Evolutionary conservation across 1,140 invertebrate species (phyloP).

Genomic region (Heliothis virescens): DNA sequence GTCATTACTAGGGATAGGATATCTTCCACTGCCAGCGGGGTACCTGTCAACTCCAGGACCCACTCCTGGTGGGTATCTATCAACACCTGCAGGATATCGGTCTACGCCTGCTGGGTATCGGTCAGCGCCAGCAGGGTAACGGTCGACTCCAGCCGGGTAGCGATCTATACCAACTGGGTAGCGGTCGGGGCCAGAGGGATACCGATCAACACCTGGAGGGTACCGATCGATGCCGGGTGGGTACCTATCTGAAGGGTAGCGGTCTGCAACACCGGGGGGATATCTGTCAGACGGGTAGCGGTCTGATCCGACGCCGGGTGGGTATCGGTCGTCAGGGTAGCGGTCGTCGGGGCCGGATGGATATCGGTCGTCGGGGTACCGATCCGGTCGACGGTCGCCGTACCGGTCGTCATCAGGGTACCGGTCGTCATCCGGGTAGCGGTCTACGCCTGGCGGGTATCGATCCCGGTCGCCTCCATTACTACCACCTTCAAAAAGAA

Average conservation of each 20-base stretch:
- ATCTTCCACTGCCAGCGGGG: conserved; percentile 54
- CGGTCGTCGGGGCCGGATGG: conserved; percentile 72
- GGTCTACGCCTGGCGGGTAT: conserved; percentile 85
- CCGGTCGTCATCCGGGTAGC: conserved; percentile 83
- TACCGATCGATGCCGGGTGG: conserved; percentile 56
- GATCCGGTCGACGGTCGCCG: conserved; percentile 78
- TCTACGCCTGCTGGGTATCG: conserved; percentile 57
- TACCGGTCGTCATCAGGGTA: conserved; percentile 76
- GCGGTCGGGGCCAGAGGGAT: conserved; percentile 61
- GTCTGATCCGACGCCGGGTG: conserved; percentile 55
- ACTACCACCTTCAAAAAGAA: conserved; percentile 77
- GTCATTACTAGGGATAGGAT: conserved; percentile 58
- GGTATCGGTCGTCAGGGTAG: conserved; percentile 71
- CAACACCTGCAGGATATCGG: conserved; percentile 52
- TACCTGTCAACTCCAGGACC: conserved; percentile 53
- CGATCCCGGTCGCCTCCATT: conserved; percentile 77
- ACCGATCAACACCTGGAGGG: conserved; percentile 53
- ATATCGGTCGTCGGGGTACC: conserved; percentile 83
- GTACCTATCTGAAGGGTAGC: conserved; percentile 58
- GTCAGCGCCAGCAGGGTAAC: conserved; percentile 55
- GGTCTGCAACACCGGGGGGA: conserved; percentile 53
- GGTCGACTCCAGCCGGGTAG: conserved; percentile 68
- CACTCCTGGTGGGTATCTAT: conserved; percentile 53
- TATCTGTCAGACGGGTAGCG: conserved; percentile 65
- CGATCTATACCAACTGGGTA: conserved; percentile 69